Conservation (phyloP, 1,140 invertebrate species). For the Camponotus pennsylvanicus region DNA sequence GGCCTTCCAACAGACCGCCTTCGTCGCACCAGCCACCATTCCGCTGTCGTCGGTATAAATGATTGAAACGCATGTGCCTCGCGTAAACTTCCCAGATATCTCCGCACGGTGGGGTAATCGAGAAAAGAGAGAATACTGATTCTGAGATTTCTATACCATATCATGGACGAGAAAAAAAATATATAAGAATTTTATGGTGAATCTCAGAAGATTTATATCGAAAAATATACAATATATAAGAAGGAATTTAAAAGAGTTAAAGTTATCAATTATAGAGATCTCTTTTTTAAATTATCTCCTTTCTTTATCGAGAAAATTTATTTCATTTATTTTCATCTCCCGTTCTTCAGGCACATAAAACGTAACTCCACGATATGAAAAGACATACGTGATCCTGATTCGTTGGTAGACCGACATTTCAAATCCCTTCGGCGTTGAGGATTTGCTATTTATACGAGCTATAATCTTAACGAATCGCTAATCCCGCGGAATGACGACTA, state of each 20-base stretch:
- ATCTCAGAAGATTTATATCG: neutral
- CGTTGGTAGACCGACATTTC: conserved; percentile 45
- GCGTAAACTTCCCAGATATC: neutral
- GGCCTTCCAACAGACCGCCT: conserved; percentile 30
- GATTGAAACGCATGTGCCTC: conserved; percentile 52
- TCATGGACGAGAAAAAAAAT: neutral
- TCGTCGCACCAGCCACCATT: conserved; percentile 23
- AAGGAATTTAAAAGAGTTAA: neutral
- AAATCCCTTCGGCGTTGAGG: conserved; percentile 51
- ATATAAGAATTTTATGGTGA: neutral
- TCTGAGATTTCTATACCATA: neutral
- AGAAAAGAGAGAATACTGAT: neutral
- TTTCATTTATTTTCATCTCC: neutral
- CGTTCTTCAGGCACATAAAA: conserved; percentile 7
- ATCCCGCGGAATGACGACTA: conserved; percentile 68
- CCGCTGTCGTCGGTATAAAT: conserved; percentile 47
- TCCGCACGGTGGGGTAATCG: neutral
- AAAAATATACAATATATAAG: neutral
- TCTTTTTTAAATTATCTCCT: neutral
- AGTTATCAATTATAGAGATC: neutral
- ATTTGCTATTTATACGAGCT: conserved; percentile 76
- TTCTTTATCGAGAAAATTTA: neutral
- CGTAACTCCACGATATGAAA: conserved; percentile 11
- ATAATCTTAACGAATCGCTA: conserved; percentile 76
- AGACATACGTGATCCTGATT: conserved; percentile 43